Evolutionary conservation across 2,113 vertebrate species (phyloP), one percentile per base, ranked within the genome.

Genomic region (Cettia cetti): DNA sequence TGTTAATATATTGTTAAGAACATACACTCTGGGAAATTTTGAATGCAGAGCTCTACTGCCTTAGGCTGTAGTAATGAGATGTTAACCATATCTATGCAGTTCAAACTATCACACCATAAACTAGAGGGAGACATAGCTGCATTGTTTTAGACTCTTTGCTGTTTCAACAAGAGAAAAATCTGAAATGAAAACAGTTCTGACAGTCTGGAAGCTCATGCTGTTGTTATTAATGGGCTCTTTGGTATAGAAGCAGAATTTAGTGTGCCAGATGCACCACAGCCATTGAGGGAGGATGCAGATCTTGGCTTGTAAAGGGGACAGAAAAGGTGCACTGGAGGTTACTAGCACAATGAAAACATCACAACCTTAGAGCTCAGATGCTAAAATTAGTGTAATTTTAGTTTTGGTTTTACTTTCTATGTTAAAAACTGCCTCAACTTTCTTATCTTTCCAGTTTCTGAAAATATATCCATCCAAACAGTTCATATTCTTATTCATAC

Each of bases 211-310:
- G 52, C 85, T 86, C 61, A 6, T 53, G 42, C 45, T 88, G 56
- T 30, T 95, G 33, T 94, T 97, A 90, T 90, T 96, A 93, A 90
- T 83, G 93, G 85, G 47, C n/a, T 86, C 60, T 81, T 86, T 80
- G 69, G 88, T 75, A 89, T 5, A 70, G 64, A 66, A 70, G 75
- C 33, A 35, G 84, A 69, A 35, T 9, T 15, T 18, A 44, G 75
- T 40, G 72, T 71, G 52, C 85, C 68, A 83, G 52, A 83, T 83
- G 60, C 63, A 83, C 82, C 82, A 53, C 28, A 60, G 71, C 61
- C 24, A 3, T 10, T 26, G 72, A 75, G 31, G 18, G 23, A 84
- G 26, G 61, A n/a, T 23, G 11, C 40, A 84, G 77, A 47, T 66
- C 56, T 81, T n/a, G 69, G 20, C 69, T 90, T 68, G 60, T 61